Percentiles rank a stretch among this genome's conserved stretches.
Conservation (phyloP, 2,113 vertebrate species). For the Strix uralensis region DNA sequence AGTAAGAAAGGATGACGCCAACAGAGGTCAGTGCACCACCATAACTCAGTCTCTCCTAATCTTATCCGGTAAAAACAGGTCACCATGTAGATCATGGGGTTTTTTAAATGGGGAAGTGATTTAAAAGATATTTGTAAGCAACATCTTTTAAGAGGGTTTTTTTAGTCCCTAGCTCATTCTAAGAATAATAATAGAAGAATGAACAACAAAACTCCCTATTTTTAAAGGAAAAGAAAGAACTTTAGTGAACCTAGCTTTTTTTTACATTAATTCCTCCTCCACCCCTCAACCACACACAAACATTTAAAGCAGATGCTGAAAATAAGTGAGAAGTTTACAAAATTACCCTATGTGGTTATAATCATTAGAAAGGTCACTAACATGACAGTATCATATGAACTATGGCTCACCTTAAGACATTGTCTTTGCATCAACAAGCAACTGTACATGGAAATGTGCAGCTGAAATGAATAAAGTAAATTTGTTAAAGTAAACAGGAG, state of each 20-base stretch:
- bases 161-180: neutral
- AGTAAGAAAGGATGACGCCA: neutral
- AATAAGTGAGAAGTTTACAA: neutral
- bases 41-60: neutral
- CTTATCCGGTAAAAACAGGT: neutral
- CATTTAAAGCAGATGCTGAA: neutral
- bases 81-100: neutral
- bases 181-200: neutral
- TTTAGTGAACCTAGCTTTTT: neutral
- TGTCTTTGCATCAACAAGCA: neutral
- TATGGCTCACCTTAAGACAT: neutral
- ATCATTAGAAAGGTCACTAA: neutral
- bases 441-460: neutral
- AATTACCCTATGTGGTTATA: neutral
- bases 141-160: neutral
- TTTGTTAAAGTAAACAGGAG: neutral
- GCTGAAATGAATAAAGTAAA: neutral
- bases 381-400: neutral
- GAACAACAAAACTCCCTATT: neutral
- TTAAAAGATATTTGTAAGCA: neutral
- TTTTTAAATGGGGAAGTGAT: neutral
- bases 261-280: neutral
- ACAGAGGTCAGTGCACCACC: slow-evolving; percentile 36
- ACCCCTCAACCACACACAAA: neutral
- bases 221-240: neutral